Evolutionary conservation across 2,113 vertebrate genomes (phyloP), one percentile per base, ranked within the genome.

Genomic region (Oncorhynchus tshawytscha): DNA sequence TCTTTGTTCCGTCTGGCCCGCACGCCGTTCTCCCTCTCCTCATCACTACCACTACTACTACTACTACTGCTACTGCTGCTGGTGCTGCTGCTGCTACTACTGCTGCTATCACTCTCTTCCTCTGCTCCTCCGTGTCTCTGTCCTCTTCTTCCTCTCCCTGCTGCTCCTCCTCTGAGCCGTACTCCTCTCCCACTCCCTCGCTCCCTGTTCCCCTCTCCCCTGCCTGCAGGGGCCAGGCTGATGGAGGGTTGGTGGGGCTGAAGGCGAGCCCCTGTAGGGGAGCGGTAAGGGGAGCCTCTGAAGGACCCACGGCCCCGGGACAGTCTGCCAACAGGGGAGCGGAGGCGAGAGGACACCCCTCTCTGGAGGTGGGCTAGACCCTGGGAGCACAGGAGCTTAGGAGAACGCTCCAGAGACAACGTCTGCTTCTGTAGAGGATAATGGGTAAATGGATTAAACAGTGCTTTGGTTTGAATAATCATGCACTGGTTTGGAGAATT

Each of bases 301-400:
- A 84, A 91, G 73, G 79, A 73, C 25, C 86, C 85, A 85, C 83
- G 67, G 66, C 82, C 82, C 82, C 88, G 83, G 85, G 78, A 83
- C 60, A 96, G 91, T 13, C 95, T 92, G 90, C 93, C 94, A 78
- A 85, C 93, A 67, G 92, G 91, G 82, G 95, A 94, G 49, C 79
- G 84, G 39, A 89, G 70, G 9, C 86, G 82, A 27, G 92, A 87
- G 3, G 67, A 0, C 24, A 54, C 51, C 13, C 70, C 20, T 22
- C 59, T 62, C n/a, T 62, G 65, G 84, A 92, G 91, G 71, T 92
- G 92, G 1, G 91, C 93, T 75, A 94, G 89, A 71, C 94, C 81
- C 24, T 90, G 93, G 60, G 93, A 92, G 71, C 78, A 20, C 70
- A 89, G 70, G 74, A 81, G 74, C 80, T 87, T 74, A 4, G 86